Percentiles rank a stretch among this genome's conserved stretches.
phyloP scores from a whole-genome alignment of 2,888 invertebrate species.

The Ceramica pisi region DNA sequence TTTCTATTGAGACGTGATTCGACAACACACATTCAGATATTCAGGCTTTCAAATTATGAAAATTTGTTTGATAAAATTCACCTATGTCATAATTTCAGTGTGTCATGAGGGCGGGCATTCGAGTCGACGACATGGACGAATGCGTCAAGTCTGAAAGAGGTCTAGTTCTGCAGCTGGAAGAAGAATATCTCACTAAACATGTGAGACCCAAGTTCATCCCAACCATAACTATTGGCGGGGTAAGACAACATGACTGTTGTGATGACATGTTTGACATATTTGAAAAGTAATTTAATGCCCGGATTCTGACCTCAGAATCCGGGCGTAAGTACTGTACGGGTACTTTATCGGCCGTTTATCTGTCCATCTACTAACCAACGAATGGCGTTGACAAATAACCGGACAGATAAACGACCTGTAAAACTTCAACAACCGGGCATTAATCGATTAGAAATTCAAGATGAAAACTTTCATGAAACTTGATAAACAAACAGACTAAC shows the following conservation, averaged over 20 bases:
- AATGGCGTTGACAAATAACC: too few species aligned
- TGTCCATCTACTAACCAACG: too few species aligned
- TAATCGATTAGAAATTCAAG: neutral
- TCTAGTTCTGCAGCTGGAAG: constrained; percentile 83
- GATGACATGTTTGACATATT: neutral
- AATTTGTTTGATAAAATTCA: too few species aligned
- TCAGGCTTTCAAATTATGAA: too few species aligned
- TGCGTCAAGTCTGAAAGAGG: constrained; percentile 81
- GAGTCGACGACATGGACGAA: constrained; percentile 63
- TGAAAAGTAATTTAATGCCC: neutral
- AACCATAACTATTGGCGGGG: constrained; percentile 87
- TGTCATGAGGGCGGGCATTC: constrained; percentile 70
- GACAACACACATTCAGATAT: too few species aligned
- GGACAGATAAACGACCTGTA: too few species aligned
- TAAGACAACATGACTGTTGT: constrained; percentile 64
- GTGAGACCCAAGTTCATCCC: constrained; percentile 88
- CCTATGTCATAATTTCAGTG: constrained; percentile 77
- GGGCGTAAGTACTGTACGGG: too few species aligned
- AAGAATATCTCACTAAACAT: constrained; percentile 84
- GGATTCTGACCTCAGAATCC: too few species aligned
- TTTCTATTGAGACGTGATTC: too few species aligned
- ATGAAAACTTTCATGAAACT: neutral
- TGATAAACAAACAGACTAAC: too few species aligned
- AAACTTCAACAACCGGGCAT: too few species aligned
- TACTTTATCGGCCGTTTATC: too few species aligned